Evolutionary conservation across 1,140 invertebrate species (phyloP), one percentile per base, ranked within the genome.

Genomic region (Drosophila micromelanica): DNA sequence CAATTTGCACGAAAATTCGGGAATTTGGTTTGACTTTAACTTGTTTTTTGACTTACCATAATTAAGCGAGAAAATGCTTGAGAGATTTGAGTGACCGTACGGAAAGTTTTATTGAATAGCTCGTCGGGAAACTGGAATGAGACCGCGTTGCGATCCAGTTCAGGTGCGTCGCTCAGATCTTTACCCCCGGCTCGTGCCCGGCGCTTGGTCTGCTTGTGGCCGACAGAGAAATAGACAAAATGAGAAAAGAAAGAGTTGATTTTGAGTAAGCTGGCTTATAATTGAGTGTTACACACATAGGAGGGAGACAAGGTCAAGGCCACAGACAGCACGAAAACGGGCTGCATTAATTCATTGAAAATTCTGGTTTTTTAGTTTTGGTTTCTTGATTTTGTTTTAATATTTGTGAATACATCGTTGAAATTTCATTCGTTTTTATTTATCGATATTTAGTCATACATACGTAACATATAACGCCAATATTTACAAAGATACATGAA

Each of bases 101-200:
- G 94, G 91, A 96, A 96, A 76, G 95, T 95, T 12, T 94, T 94
- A 48, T 94, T 95, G 84, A 96, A 95, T 54, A 95, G 91, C 80
- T 92, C 92, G 45, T 94, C 93, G 42, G 95, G 95, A 64, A 96
- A 92, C 63, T 96, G 95, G 79, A 95, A 80, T 5, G 93, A 93
- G 5, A 93, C 93, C 5, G 90, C 94, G 85, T 93, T 94, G 74
- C 95, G 93, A 82, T 95, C 94, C 91, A 96, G 96, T 70, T 94
- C 94, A 6, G 95, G 94, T 52, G 95, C 95, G 71, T 95, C 94
- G 87, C 95, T 95, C 0, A 73, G 59, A 62, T 89, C 79, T 73
- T 87, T 87, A 20, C 54, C 57, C 12, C 57, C 76, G 13, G 69
- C 76, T 32, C 84, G 70, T 15, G 79, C 46, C 2, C 45, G 73